Conservation (phyloP, 2,888 invertebrate genomes). For the Hypena proboscidalis region DNA sequence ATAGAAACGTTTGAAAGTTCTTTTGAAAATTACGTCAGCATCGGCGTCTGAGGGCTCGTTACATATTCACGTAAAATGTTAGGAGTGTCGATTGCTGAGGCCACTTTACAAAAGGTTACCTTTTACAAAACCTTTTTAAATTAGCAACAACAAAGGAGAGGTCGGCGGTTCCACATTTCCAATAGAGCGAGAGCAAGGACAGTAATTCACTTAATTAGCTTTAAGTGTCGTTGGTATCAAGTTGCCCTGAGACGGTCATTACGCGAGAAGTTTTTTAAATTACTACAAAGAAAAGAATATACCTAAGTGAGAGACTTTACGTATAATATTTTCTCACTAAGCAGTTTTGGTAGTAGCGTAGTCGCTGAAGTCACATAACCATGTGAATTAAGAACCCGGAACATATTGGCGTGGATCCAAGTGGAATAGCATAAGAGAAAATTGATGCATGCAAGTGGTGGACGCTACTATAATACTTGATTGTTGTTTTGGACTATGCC, state of each 20-base stretch:
- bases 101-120: conserved; percentile 5
- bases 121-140: conserved; percentile 9
- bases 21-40: conserved; percentile 27
- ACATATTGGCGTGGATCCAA: conserved; percentile 35
- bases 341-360: too few relatives aligned
- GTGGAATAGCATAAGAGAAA: conserved; percentile 38
- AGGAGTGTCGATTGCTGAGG: conserved; percentile 10
- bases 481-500: conserved; percentile 21
- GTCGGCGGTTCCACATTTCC: conserved; percentile 4
- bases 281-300: conserved; percentile 10
- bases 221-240: conserved; percentile 14
- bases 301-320: background rate
- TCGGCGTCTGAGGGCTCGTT: conserved; percentile 24
- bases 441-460: conserved; percentile 35
- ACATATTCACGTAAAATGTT: conserved; percentile 29
- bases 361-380: conserved; percentile 25
- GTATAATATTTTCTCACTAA: conserved; percentile 19
- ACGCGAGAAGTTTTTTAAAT: conserved; percentile 25
- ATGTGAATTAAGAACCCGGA: conserved; percentile 14
- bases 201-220: conserved; percentile 23
- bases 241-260: conserved; percentile 23
- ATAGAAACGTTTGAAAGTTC: conserved; percentile 48
- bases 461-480: conserved; percentile 29
- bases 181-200: conserved; percentile 1
- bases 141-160: conserved; percentile 14